Percentiles rank a stretch among this genome's conserved stretches.
phyloP scores from a whole-genome alignment of 2,888 invertebrate genomes.

The Rhagonycha lutea region DNA sequence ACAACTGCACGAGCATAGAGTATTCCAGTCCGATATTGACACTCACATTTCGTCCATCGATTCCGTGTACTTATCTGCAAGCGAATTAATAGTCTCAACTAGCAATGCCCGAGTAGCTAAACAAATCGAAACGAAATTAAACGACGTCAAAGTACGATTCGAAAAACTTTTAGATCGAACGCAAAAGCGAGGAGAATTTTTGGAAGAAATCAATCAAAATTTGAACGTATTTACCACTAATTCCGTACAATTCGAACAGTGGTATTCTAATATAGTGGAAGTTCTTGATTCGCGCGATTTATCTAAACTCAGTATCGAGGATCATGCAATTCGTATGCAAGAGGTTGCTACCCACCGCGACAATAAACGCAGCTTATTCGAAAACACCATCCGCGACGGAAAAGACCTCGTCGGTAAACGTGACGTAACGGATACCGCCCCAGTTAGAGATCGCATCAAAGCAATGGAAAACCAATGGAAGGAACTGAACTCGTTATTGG shows the following conservation, averaged over 20 bases:
- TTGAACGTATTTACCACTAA: constrained; percentile 71
- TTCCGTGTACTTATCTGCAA: constrained; percentile 77
- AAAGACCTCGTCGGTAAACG: constrained; percentile 81
- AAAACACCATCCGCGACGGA: constrained; percentile 79
- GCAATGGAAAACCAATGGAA: constrained; percentile 86
- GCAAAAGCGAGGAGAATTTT: constrained; percentile 76
- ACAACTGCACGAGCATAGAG: constrained; percentile 85
- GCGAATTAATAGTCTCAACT: constrained; percentile 78
- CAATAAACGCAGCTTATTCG: constrained; percentile 67
- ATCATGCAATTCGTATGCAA: constrained; percentile 62
- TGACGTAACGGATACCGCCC: constrained; percentile 85
- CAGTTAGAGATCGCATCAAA: constrained; percentile 83
- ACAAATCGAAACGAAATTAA: constrained; percentile 86
- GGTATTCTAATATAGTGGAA: constrained; percentile 72
- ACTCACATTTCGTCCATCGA: constrained; percentile 85
- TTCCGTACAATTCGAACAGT: constrained; percentile 71
- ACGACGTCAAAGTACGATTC: constrained; percentile 82
- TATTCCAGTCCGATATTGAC: constrained; percentile 81
- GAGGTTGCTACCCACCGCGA: constrained; percentile 54
- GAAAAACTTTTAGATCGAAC: constrained; percentile 84
- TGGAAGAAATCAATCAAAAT: constrained; percentile 76
- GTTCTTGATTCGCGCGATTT: constrained; percentile 75
- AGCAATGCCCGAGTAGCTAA: constrained; percentile 87
- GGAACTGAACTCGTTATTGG: constrained; percentile 78
- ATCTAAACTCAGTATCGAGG: constrained; percentile 67